Evolutionary conservation across 2,113 vertebrate species (phyloP).

Genomic region (Cyprinodon tularosa): DNA sequence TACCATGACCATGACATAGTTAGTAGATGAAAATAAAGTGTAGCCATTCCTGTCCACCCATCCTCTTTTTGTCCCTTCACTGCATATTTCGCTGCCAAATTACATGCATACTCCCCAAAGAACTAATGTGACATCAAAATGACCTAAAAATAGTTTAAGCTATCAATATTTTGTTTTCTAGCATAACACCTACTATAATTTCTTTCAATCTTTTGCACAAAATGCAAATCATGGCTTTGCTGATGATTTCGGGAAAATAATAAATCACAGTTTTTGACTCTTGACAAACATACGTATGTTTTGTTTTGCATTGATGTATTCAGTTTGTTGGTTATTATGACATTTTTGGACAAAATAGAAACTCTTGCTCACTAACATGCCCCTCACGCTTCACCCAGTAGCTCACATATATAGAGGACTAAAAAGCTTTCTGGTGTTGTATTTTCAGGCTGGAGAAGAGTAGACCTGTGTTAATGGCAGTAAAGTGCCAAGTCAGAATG

Average conservation of each 20-base stretch:
- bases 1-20: no score
- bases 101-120: no score
- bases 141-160: neutral
- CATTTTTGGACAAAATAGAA: slow-evolving; percentile 39
- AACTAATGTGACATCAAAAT: neutral
- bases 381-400: neutral
- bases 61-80: no score
- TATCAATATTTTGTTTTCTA: neutral
- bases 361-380: slow-evolving; percentile 40
- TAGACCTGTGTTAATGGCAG: slow-evolving; percentile 59
- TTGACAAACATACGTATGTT: neutral
- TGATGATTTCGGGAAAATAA: neutral
- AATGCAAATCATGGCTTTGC: neutral
- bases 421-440: slow-evolving; percentile 67
- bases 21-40: no score
- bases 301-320: slow-evolving; percentile 11
- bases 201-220: neutral
- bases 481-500: slow-evolving; percentile 62
- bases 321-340: slow-evolving; percentile 21
- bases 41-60: no score
- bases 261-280: slow-evolving; percentile 12
- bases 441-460: slow-evolving; percentile 41
- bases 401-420: slow-evolving; percentile 22
- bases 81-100: no score
- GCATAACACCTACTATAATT: neutral